Base-by-base conservation (phyloP, 2,888 invertebrate species). In the Eristalinus sepulchralis region DNA sequence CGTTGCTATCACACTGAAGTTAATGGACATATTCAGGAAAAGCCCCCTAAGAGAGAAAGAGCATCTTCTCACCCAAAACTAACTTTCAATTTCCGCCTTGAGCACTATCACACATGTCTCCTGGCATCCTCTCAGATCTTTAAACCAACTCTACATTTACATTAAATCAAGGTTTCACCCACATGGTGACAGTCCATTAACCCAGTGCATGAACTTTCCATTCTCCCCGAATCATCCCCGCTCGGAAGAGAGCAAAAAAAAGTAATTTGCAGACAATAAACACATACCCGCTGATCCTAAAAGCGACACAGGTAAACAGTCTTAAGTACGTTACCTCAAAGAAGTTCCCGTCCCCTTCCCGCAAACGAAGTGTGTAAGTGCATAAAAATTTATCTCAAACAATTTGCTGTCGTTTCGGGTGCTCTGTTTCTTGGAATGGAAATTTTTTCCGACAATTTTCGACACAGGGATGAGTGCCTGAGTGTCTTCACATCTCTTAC, bases 311-410 rank as follows among this genome's bases (percentile, higher is more conserved):
- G 71, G 71, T 79, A 33, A 47, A 47, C 70, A 31, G 24, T 27
- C 57, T 47, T 59, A 11, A 11, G 62, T 68, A 79, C 66, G 66
- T 53, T 36, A 63, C 73, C 76, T 76, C 66, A 71, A 73, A 71
- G 66, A 57, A 55, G 53, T 71, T 55, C 76, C 67, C 62, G 47
- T 63, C 76, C 63, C 47, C 71, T 36, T 59, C 36, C 68, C 31
- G 22, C 13, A 27, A 27, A 60, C 59, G n/a, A 36, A 22, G 66
- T 59, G 55, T 36, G 66, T 75, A 67, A 85, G 81, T 85, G 81
- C 76, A 77, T 81, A 81, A 77, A 85, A 85, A 81, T 85, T 67
- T 85, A 81, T 85, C 63, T 77, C 68, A 60, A 57, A 81, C 84
- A 71, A 85, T 85, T 80, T 80, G 80, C 80, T 76, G 47, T 64